Evolutionary conservation across 2,113 vertebrate species (phyloP).

Genomic region (Aplodontia rufa): DNA sequence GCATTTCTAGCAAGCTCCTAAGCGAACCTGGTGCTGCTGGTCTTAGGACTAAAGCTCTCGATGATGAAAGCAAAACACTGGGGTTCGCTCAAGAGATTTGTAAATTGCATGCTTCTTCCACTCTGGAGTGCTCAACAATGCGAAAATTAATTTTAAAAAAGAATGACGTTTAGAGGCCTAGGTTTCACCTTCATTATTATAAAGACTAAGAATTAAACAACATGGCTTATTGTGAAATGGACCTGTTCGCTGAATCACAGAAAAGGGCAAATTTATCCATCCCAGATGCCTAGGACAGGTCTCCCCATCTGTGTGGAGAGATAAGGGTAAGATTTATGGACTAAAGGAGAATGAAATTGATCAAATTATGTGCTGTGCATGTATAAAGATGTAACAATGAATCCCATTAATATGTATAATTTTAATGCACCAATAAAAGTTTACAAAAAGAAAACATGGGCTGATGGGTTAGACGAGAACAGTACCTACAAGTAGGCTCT

Average conservation of each 20-base stretch:
- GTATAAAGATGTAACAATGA: too few relatives aligned
- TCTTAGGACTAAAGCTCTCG: neutral
- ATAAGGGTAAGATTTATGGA: neutral
- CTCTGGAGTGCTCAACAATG: neutral
- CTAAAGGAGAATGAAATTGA: too few relatives aligned
- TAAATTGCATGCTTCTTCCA: neutral
- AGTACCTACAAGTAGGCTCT: neutral
- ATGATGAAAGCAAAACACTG: neutral
- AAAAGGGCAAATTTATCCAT: neutral
- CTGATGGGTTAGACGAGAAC: neutral
- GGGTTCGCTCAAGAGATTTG: neutral
- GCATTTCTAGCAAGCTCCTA: neutral
- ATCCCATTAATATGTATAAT: too few relatives aligned
- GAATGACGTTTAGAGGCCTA: neutral
- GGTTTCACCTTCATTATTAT: neutral
- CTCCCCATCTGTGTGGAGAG: neutral
- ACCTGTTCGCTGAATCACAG: neutral
- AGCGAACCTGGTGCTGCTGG: neutral
- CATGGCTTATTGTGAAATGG: neutral
- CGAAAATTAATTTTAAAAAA: neutral
- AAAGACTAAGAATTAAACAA: neutral
- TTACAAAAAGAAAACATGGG: too few relatives aligned
- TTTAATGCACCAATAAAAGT: too few relatives aligned
- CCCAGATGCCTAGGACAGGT: neutral
- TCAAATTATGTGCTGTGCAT: too few relatives aligned